These are phyloP conservation scores for Cybosia mesomella DNA, from an alignment of 2,888 invertebrate genomes.

Conservation along the genomic window DNA sequence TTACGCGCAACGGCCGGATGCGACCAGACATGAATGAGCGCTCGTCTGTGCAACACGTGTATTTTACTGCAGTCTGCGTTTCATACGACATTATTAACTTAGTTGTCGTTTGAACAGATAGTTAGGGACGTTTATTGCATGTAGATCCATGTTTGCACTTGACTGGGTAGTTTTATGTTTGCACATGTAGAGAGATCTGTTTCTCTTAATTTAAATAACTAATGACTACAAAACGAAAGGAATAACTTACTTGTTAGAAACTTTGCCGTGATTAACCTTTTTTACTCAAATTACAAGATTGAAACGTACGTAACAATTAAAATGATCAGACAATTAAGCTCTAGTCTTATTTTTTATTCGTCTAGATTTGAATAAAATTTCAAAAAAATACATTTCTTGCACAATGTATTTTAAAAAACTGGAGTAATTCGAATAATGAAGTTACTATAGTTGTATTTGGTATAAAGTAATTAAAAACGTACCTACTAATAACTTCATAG, in stretches of 20 bases:
- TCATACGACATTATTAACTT: conserved; percentile 67
- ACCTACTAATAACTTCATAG: conserved; percentile 25
- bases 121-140: conserved; percentile 39
- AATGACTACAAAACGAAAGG: not conserved
- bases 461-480: not conserved
- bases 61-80: conserved; percentile 76
- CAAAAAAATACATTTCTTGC: no score
- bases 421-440: no score
- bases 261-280: not conserved
- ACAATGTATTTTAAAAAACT: not conserved
- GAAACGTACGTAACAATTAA: no score
- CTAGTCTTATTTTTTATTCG: no score
- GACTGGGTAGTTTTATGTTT: conserved; percentile 12
- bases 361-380: no score
- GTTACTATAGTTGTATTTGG: no score
- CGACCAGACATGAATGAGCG: conserved; percentile 66
- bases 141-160: conserved; percentile 29
- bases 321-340: no score
- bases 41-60: conserved; percentile 68
- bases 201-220: not conserved
- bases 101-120: conserved; percentile 55
- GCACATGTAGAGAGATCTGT: not conserved
- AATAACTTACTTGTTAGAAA: not conserved
- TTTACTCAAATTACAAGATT: no score
- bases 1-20: conserved; percentile 78